Evolutionary conservation across 1,140 invertebrate species (phyloP).

Genomic region (Choristoneura fumiferana): DNA sequence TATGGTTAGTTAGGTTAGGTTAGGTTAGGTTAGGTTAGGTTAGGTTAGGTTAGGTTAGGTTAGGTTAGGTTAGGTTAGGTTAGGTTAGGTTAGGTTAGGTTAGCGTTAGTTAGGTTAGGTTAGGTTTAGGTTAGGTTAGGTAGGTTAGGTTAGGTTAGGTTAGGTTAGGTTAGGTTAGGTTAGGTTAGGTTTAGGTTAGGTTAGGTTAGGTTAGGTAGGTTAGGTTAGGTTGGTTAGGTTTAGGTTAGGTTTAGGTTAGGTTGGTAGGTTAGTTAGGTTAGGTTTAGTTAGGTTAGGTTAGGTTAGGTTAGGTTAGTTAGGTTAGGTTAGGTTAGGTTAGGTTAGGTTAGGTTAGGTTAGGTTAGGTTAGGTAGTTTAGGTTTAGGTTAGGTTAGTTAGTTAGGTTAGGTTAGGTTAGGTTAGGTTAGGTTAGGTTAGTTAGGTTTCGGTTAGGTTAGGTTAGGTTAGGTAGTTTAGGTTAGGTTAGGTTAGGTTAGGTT

Average conservation of each 20-base stretch:
- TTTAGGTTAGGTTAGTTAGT: slow-evolving; percentile 1
- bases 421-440: slow-evolving; percentile 5
- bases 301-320: slow-evolving; percentile 3
- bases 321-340: background rate
- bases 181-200: too few species aligned
- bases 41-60: slow-evolving; percentile 5
- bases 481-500: too few species aligned
- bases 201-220: too few species aligned
- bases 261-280: background rate
- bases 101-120: too few species aligned
- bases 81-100: too few species aligned
- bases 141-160: too few species aligned
- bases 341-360: background rate
- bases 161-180: slow-evolving; percentile 3
- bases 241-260: slow-evolving; percentile 3
- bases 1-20: background rate
- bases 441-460: slow-evolving; percentile 1
- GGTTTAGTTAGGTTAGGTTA: slow-evolving; percentile 3
- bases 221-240: too few species aligned
- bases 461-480: background rate
- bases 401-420: slow-evolving; percentile 3
- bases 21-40: too few species aligned
- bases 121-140: too few species aligned
- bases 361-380: slow-evolving; percentile 3
- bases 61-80: background rate